These are phyloP conservation scores for Pelecanoides urinatrix DNA, from an alignment of 2,113 vertebrate species.

Conservation along the genomic window DNA sequence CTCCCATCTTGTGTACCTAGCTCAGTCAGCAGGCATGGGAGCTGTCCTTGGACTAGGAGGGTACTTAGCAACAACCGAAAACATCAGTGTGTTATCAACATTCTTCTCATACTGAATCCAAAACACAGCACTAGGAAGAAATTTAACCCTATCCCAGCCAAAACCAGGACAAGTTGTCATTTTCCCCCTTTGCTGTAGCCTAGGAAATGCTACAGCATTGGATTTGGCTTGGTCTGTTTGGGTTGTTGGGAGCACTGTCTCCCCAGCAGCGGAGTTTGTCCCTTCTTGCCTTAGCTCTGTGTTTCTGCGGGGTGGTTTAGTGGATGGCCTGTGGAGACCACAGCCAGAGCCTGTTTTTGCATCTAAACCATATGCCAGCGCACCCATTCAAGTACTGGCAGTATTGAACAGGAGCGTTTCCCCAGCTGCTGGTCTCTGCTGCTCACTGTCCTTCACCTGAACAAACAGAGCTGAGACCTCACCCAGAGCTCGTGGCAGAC, in stretches of 20 bases:
- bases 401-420: not conserved
- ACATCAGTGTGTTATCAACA: no score
- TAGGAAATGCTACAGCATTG: not conserved
- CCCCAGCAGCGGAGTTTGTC: not conserved
- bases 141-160: no score
- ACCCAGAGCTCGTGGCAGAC: not conserved
- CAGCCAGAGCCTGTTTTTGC: not conserved
- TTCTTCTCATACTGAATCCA: no score
- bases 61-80: no score
- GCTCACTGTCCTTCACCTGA: no score
- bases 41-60: no score
- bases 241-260: not conserved
- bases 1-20: no score
- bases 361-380: not conserved
- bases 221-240: not conserved
- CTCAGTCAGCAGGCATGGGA: no score
- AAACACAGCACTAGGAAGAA: no score
- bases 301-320: not conserved
- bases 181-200: not conserved
- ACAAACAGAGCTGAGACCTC: not conserved
- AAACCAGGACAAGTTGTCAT: no score
- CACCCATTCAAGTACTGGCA: not conserved
- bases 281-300: not conserved
- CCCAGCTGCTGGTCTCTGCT: not conserved
- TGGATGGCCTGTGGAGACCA: not conserved